Evolutionary conservation across 2,797 vertebrate genomes (phyloP).

Genomic region (Acanthurus tractus): DNA sequence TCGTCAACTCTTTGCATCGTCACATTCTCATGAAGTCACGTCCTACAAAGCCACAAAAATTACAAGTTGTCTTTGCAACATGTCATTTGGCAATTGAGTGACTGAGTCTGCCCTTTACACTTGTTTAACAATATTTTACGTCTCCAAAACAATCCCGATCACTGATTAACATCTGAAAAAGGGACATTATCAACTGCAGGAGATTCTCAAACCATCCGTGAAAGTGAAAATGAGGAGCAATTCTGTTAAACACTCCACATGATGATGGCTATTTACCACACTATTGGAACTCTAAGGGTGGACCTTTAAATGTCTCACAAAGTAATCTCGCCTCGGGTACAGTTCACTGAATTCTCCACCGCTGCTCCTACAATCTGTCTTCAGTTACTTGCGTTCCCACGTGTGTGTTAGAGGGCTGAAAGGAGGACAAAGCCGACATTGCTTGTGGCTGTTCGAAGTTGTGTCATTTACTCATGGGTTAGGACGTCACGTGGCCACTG

Average conservation of each 20-base stretch:
- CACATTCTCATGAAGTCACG: slow-evolving; percentile 37
- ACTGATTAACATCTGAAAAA: slow-evolving; percentile 83
- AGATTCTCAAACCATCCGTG: slow-evolving; percentile 82
- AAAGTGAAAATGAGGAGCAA: slow-evolving; percentile 84
- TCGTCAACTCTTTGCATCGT: slow-evolving; percentile 38
- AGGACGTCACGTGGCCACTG: slow-evolving; percentile 38
- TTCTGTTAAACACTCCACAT: slow-evolving; percentile 81
- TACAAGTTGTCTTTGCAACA: slow-evolving; percentile 46
- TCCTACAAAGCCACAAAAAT: slow-evolving; percentile 50
- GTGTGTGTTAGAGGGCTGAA: slow-evolving; percentile 67
- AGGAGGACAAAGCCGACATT: slow-evolving; percentile 75
- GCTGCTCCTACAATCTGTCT: slow-evolving; percentile 74
- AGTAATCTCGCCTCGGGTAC: slow-evolving; percentile 80
- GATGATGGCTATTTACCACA: slow-evolving; percentile 83
- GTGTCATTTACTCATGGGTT: slow-evolving; percentile 70
- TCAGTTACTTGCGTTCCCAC: slow-evolving; percentile 63
- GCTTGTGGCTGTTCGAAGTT: slow-evolving; percentile 69
- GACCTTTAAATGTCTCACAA: slow-evolving; percentile 81
- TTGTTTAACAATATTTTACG: slow-evolving; percentile 77
- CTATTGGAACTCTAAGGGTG: slow-evolving; percentile 73
- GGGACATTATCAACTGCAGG: slow-evolving; percentile 59
- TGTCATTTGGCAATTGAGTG: slow-evolving; percentile 63
- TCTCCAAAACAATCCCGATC: slow-evolving; percentile 74
- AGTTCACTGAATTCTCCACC: slow-evolving; percentile 76
- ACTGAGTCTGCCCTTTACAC: slow-evolving; percentile 76